Evolutionary conservation across 1,140 invertebrate genomes (phyloP), one percentile per base, ranked within the genome.

Genomic region (Rhagoletis pomonella): DNA sequence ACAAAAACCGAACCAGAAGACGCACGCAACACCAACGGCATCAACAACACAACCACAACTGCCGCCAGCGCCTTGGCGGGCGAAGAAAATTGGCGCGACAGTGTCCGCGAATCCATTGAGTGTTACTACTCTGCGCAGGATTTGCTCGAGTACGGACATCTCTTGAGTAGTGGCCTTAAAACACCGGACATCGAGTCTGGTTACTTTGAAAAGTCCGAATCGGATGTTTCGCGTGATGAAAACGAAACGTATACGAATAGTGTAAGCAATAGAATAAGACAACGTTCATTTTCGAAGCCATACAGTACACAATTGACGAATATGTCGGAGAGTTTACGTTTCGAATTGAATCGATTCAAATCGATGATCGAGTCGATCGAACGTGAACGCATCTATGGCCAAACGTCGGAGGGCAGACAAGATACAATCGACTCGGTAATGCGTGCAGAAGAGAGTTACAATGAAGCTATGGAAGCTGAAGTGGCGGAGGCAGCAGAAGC

Each of bases 61-160:
- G 42, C 17, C 44, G 42, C 10, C 17, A 73, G 5, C 39, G 44
- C 47, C 44, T 73, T 55, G 47, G 19, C 47, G 9, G 47, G 50
- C 73, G 73, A 81, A 81, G 47, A 81, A 50, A 50, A 55, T 55
- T 81, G 73, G 73, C 73, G 73, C 4, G 90, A 90, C 6, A 92
- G 87, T 85, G 89, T 92, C 17, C 91, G 91, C n/a, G 91, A 92
- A 44, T 92, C 91, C 19, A 88, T 91, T 7, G 91, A 92, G 64
- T 92, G 90, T 86, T 92, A 90, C 77, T 92, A 92, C 50, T 92
- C 91, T 1, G 91, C 91, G 6, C 91, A 92, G 88, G 91, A 92
- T 90, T 89, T 92, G 6, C 89, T 92, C 12, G 91, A 92, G 67
- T 92, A 91, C 59, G 91, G 91, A 0, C 90, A 92, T 44, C 89